Evolutionary conservation across 2,888 invertebrate genomes (phyloP).

Genomic region (Drosophila recens): DNA sequence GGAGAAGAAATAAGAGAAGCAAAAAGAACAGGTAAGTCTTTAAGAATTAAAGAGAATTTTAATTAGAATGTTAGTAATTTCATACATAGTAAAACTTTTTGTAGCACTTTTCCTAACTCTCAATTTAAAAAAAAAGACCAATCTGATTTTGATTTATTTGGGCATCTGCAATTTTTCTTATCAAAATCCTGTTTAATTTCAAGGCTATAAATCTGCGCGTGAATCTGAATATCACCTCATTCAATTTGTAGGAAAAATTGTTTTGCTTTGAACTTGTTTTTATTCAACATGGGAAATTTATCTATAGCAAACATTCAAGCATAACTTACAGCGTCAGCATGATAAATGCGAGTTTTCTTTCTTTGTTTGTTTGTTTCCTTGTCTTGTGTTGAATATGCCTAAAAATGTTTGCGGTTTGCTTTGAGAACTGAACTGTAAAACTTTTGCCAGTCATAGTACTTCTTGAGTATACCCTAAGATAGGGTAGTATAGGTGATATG

Average conservation of each 20-base stretch:
- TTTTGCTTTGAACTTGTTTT: slow-evolving; percentile 32
- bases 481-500: background rate
- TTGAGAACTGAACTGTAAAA: slow-evolving; percentile 53
- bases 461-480: background rate
- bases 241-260: slow-evolving; percentile 9
- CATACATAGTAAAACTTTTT: too few species aligned
- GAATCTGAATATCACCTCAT: slow-evolving; percentile 19
- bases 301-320: slow-evolving; percentile 39
- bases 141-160: slow-evolving; percentile 31
- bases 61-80: too few species aligned
- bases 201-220: slow-evolving; percentile 39
- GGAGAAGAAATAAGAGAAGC: background rate
- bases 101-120: background rate
- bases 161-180: slow-evolving; percentile 31
- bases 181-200: slow-evolving; percentile 44
- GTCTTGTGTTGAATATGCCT: slow-evolving; percentile 39
- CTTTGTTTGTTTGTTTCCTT: slow-evolving; percentile 30
- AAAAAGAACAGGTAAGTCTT: background rate
- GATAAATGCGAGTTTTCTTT: slow-evolving; percentile 57
- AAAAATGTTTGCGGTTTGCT: slow-evolving; percentile 53
- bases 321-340: slow-evolving; percentile 42
- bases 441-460: slow-evolving; percentile 10
- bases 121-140: background rate
- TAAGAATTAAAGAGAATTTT: background rate
- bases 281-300: slow-evolving; percentile 31